These are phyloP conservation scores for Autographa pulchrina DNA, from an alignment of 2,888 invertebrate species.

Conservation along the genomic window DNA sequence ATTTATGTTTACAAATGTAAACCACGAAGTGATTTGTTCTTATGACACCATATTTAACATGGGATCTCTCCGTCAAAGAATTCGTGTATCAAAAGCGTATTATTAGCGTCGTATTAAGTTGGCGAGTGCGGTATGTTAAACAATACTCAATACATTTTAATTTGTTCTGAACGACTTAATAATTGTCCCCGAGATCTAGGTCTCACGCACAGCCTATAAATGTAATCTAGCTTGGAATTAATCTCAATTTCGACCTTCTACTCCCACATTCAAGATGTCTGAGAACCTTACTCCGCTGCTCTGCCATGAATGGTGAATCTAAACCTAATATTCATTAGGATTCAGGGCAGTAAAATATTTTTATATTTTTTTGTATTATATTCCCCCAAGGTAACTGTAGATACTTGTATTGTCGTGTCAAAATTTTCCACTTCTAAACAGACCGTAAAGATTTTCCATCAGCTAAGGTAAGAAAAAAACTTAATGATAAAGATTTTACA, in stretches of 20 bases:
- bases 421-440: not conserved
- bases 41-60: not conserved
- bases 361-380: too few relatives aligned
- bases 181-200: slow-evolving; percentile 48
- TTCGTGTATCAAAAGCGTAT: not conserved
- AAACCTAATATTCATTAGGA: slow-evolving; percentile 19
- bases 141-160: slow-evolving; percentile 44
- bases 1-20: not conserved
- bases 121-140: slow-evolving; percentile 2
- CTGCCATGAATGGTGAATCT: slow-evolving; percentile 8
- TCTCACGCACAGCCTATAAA: slow-evolving; percentile 54
- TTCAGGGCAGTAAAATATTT: slow-evolving; percentile 5
- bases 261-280: slow-evolving; percentile 19
- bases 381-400: not conserved
- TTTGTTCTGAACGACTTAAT: slow-evolving; percentile 48
- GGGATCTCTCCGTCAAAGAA: not conserved
- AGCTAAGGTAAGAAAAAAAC: not conserved
- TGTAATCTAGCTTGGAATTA: slow-evolving; percentile 44
- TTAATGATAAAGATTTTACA: not conserved
- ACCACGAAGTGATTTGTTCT: not conserved
- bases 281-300: slow-evolving; percentile 15
- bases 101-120: not conserved
- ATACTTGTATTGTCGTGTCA: not conserved
- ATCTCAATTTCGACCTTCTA: slow-evolving; percentile 45
- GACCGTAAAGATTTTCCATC: not conserved